Evolutionary conservation across 2,113 vertebrate species (phyloP).

Genomic region (Pollachius pollachius): DNA sequence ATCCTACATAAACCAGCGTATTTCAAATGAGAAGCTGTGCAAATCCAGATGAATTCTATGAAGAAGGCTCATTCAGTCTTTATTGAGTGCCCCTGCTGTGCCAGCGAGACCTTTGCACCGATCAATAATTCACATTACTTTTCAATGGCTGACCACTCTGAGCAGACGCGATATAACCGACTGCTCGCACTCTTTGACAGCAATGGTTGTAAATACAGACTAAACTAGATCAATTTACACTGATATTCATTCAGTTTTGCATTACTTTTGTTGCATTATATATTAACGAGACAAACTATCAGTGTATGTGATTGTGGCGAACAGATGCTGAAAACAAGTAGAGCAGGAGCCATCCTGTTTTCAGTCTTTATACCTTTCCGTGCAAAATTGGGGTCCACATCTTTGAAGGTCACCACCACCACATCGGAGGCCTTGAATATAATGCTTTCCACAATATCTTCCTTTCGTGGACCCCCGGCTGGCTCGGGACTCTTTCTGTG

Average conservation of each 20-base stretch:
- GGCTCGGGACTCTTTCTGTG: constrained; percentile 90
- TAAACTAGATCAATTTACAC: constrained; percentile 23
- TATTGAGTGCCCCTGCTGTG: constrained; percentile 42
- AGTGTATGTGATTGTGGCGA: not conserved
- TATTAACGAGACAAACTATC: not conserved
- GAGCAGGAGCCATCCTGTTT: not conserved
- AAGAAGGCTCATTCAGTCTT: not conserved
- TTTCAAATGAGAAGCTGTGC: no score
- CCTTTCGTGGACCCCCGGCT: constrained; percentile 83
- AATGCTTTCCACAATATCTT: constrained; percentile 96
- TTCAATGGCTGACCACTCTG: constrained; percentile 41
- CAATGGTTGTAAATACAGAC: constrained; percentile 30
- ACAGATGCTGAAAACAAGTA: not conserved
- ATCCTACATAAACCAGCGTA: no score
- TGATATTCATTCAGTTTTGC: not conserved
- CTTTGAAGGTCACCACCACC: constrained; percentile 95
- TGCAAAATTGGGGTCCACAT: constrained; percentile 95
- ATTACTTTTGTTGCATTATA: constrained; percentile 12
- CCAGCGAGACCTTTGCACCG: constrained; percentile 43
- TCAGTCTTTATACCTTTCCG: constrained; percentile 83
- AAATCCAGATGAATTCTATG: no score
- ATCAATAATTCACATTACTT: constrained; percentile 54
- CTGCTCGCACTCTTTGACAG: constrained; percentile 32
- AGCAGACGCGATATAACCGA: constrained; percentile 40
- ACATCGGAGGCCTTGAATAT: constrained; percentile 97